These are phyloP conservation scores for Koerneria pararmatus DNA, from an alignment of 2,888 invertebrate genomes.

Conservation along the genomic window DNA sequence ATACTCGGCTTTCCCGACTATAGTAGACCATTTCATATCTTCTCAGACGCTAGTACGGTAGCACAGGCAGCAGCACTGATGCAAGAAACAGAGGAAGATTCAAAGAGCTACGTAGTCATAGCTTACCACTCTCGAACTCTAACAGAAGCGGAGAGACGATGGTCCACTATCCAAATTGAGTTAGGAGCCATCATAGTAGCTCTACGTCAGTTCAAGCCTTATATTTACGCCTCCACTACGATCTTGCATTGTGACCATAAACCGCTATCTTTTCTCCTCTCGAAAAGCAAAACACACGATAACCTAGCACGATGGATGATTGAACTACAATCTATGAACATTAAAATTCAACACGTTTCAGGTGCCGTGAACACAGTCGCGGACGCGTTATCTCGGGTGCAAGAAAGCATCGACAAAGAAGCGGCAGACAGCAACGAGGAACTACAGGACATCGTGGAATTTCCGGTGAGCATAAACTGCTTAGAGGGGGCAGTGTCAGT, in stretches of 20 bases:
- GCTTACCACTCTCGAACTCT: constrained; percentile 20
- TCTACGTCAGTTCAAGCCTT: constrained; percentile 25
- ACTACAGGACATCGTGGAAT: neutral
- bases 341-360: neutral
- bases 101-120: no score
- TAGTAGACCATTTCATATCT: neutral
- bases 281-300: constrained; percentile 16
- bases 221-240: constrained; percentile 23
- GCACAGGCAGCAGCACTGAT: neutral
- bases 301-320: constrained; percentile 13
- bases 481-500: no score
- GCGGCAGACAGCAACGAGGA: neutral
- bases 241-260: constrained; percentile 28
- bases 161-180: constrained; percentile 17
- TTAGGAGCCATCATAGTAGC: constrained; percentile 26
- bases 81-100: constrained; percentile 11
- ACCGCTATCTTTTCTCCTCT: constrained; percentile 22
- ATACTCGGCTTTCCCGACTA: neutral
- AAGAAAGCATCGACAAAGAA: no score
- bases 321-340: neutral
- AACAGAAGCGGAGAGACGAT: constrained; percentile 4
- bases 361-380: neutral
- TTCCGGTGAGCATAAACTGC: no score
- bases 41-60: neutral
- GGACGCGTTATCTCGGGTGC: neutral